These are phyloP conservation scores for Tenthredo distinguenda DNA, from an alignment of 2,888 invertebrate genomes.

Conservation along the genomic window DNA sequence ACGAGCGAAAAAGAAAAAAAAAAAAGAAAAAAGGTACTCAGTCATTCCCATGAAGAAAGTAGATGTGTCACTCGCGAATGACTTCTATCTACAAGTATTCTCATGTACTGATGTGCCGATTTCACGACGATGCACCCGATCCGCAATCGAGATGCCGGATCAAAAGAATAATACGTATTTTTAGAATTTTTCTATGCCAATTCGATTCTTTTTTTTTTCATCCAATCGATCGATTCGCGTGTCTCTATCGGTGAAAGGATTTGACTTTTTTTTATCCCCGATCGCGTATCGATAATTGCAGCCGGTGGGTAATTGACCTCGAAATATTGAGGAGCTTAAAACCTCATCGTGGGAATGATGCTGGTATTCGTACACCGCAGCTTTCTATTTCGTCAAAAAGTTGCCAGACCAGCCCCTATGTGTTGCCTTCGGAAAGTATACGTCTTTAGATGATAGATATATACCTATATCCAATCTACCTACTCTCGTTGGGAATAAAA, in stretches of 20 bases:
- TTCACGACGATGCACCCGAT: neutral
- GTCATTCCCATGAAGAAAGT: constrained; percentile 34
- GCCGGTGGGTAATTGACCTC: constrained; percentile 27
- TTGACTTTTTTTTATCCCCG: constrained; percentile 20
- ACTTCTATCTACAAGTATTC: neutral
- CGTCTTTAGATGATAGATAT: neutral
- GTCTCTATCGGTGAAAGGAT: neutral
- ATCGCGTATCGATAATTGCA: constrained; percentile 26
- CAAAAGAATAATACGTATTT: neutral
- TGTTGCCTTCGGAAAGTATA: neutral
- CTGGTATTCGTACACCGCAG: neutral
- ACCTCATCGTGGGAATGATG: constrained; percentile 38
- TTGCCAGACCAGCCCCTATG: constrained; percentile 35
- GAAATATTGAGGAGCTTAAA: constrained; percentile 26
- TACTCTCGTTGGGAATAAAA: constrained; percentile 20
- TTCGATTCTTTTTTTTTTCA: neutral
- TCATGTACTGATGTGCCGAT: neutral
- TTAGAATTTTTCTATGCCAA: neutral
- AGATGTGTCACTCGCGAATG: constrained; percentile 11
- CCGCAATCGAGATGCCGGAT: neutral
- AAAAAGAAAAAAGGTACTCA: neutral
- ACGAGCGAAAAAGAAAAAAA: neutral
- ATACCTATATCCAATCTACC: neutral
- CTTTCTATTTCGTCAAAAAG: constrained; percentile 50
- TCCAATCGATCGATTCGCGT: constrained; percentile 19